phyloP scores from a whole-genome alignment of 2,888 invertebrate species.

The Trissoscelio sp. region DNA sequence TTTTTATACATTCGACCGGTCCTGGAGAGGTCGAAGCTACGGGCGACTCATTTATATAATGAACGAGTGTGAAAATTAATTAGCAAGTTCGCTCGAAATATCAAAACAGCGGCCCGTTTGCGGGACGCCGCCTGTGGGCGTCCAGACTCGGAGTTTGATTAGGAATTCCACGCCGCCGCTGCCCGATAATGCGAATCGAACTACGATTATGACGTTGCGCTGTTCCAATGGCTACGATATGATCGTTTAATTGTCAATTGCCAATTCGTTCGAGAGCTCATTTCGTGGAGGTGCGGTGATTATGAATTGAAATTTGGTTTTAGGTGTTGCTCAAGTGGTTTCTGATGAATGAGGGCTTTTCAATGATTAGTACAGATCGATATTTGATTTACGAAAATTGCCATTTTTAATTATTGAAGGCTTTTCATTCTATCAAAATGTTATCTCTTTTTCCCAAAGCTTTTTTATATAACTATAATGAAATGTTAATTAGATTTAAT shows the following conservation, averaged over 20 bases:
- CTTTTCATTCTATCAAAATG: too few species aligned
- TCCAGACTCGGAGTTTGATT: constrained; percentile 36
- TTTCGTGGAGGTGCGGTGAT: neutral
- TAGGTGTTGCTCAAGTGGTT: constrained; percentile 3
- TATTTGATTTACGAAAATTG: too few species aligned
- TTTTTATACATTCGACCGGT: constrained; percentile 28
- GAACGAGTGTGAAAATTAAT: constrained; percentile 50
- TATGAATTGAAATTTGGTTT: neutral
- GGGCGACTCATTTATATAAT: constrained; percentile 27
- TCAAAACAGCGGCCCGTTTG: constrained; percentile 37
- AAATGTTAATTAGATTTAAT: too few species aligned
- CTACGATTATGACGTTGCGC: constrained; percentile 34
- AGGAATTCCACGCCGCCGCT: constrained; percentile 35
- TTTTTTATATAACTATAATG: too few species aligned
- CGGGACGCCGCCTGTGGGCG: constrained; percentile 20
- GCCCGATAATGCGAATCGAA: constrained; percentile 39
- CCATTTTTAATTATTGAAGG: too few species aligned
- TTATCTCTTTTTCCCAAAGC: too few species aligned
- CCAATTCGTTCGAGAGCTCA: constrained; percentile 8
- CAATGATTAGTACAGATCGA: too few species aligned
- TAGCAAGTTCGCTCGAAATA: constrained; percentile 28
- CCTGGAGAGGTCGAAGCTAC: constrained; percentile 5
- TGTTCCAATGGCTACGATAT: constrained; percentile 4
- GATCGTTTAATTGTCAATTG: constrained; percentile 36
- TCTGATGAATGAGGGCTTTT: neutral